Conservation (phyloP, 23 tunicate species). For the Ascidia mentula region DNA sequence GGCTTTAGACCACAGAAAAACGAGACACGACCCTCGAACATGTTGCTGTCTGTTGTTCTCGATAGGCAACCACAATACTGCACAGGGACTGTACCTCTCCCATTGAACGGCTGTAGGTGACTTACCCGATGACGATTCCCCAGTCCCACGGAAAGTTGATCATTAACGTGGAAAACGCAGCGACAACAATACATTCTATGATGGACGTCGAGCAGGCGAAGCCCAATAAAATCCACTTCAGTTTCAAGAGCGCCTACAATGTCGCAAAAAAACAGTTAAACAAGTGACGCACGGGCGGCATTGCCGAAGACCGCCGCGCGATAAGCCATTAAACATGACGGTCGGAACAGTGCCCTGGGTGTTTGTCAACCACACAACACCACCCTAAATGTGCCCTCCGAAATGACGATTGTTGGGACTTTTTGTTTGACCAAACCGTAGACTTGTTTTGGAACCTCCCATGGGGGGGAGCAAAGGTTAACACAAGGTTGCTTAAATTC, state of each 20-base stretch:
- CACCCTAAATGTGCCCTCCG: too few relatives aligned
- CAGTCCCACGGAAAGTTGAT: conserved; percentile 39
- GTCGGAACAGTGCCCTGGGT: too few relatives aligned
- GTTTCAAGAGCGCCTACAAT: conserved; percentile 27
- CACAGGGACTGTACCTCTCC: too few relatives aligned
- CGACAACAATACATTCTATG: conserved; percentile 28
- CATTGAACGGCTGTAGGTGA: not conserved
- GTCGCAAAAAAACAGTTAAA: not conserved
- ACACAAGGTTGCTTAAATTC: too few relatives aligned
- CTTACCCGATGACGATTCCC: conserved; percentile 48
- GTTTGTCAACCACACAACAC: too few relatives aligned
- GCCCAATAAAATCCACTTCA: conserved; percentile 35
- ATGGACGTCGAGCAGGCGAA: conserved; percentile 31
- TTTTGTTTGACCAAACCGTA: too few relatives aligned
- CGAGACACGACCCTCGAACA: not conserved
- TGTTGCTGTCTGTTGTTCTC: not conserved
- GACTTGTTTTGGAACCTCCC: too few relatives aligned
- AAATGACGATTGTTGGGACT: too few relatives aligned
- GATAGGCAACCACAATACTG: too few relatives aligned
- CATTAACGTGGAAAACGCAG: conserved; percentile 34
- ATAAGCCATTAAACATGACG: not conserved
- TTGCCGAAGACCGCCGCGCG: not conserved
- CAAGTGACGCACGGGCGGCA: too few relatives aligned
- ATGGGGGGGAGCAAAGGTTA: too few relatives aligned
- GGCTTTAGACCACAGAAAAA: not conserved